Conservation (phyloP, 2,113 vertebrate species). For the Bubo bubo region DNA sequence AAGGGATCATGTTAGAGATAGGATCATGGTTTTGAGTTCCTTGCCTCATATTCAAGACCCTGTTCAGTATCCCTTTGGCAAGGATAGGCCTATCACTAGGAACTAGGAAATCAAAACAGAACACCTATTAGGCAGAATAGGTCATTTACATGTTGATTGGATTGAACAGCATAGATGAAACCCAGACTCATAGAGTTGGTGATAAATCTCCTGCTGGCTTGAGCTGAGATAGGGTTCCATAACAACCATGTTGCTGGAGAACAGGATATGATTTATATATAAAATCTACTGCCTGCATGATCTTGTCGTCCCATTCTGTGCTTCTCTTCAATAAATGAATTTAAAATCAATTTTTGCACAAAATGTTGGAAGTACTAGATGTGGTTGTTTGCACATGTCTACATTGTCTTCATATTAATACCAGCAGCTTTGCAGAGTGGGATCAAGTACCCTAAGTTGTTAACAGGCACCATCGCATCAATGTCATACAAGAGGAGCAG, state of each 20-base stretch:
- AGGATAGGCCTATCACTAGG: neutral
- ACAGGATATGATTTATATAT: neutral
- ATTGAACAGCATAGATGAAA: neutral
- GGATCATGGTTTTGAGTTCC: neutral
- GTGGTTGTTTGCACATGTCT: neutral
- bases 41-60: neutral
- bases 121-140: neutral
- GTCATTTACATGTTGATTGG: neutral
- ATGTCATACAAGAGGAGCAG: neutral
- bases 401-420: neutral
- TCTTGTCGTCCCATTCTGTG: neutral
- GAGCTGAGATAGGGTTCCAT: neutral
- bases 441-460: neutral
- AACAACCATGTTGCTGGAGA: neutral
- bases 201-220: neutral
- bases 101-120: neutral
- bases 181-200: fast-evolving
- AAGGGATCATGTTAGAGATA: neutral
- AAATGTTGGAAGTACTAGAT: neutral
- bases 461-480: neutral
- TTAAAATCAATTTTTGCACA: neutral
- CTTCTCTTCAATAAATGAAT: neutral
- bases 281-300: neutral
- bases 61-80: neutral
- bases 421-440: neutral